These are phyloP conservation scores for Xestia rhomboidea DNA, from an alignment of 2,888 invertebrate genomes.

Conservation along the genomic window DNA sequence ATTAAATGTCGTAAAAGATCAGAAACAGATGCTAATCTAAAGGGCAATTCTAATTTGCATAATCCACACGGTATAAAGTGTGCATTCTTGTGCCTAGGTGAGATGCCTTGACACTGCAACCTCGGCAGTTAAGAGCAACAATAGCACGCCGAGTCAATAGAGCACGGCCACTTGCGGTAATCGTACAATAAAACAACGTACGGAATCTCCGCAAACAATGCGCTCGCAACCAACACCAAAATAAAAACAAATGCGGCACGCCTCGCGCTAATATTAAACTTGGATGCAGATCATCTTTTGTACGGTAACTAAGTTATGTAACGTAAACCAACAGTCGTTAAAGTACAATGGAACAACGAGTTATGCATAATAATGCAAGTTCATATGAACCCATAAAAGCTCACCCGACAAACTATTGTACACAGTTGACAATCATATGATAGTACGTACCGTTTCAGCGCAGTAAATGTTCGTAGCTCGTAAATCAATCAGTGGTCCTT, in stretches of 20 bases:
- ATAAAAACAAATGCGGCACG: constrained; percentile 72
- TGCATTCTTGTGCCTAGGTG: constrained; percentile 71
- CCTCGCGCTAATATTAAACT: constrained; percentile 64
- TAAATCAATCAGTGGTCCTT: constrained; percentile 81
- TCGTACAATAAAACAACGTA: constrained; percentile 77
- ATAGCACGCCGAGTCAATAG: constrained; percentile 82
- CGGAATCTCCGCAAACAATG: constrained; percentile 78
- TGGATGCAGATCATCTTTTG: constrained; percentile 62
- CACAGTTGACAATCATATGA: constrained; percentile 71
- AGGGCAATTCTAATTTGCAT: constrained; percentile 65
- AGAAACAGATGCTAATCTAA: constrained; percentile 40
- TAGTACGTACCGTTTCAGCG: constrained; percentile 85
- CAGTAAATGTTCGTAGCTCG: constrained; percentile 76
- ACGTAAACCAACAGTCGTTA: constrained; percentile 64
- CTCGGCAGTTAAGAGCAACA: constrained; percentile 78
- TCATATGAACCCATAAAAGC: constrained; percentile 64
- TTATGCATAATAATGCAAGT: constrained; percentile 64
- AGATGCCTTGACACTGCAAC: constrained; percentile 86
- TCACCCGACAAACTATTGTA: constrained; percentile 62
- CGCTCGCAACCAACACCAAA: constrained; percentile 70
- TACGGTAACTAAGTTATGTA: constrained; percentile 66
- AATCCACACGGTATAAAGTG: constrained; percentile 63
- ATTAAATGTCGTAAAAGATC: constrained; percentile 41
- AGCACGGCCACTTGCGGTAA: constrained; percentile 81
- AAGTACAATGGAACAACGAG: constrained; percentile 64